Evolutionary conservation across 2,888 invertebrate species (phyloP), one percentile per base, ranked within the genome.

Genomic region (Hemistola chrysoprasaria): DNA sequence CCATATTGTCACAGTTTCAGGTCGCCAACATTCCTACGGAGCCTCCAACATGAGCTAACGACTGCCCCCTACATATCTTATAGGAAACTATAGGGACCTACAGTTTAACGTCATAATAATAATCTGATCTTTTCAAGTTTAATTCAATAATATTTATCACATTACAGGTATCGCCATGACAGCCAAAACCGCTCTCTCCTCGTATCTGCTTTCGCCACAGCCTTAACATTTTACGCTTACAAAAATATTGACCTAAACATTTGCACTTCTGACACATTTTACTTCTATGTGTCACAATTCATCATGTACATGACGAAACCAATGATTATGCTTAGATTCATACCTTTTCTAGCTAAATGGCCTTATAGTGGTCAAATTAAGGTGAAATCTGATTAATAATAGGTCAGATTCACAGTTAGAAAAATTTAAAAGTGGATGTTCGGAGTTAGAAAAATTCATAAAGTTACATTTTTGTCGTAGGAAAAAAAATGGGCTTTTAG

Each of bases 131-230:
- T 8, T 7, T 7, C 9, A 31, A 22, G n/a, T 9, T n/a, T n/a
- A n/a, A n/a, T n/a, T n/a, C n/a, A n/a, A n/a, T n/a, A n/a, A 32
- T 10, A 8, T 25, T 29, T 8, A 44, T 43, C 53, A 23, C 32
- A 22, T 75, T 78, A 0, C 83, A 87, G 87, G 22, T 86, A 80
- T 55, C 83, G 87, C 0, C 82, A 86, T 45, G 62, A 84, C 55
- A 76, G 85, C 0, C 67, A 66, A 31, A 57, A 71, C 6, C 62
- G 85, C 0, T 85, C 85, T 0, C 11, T 82, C 0, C 21, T 77
- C 0, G 53, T 84, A 40, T 70, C 82, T 0, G 42, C 59, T 0
- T 56, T 78, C 20, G 9, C 57, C 0, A 72, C 74, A 0, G 44
- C 25, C 0, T 1, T 65, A 0, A 37, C 65, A 0, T 9, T 75